phyloP scores from a whole-genome alignment of 1,140 invertebrate genomes.

The Archegozetes longisetosus region DNA sequence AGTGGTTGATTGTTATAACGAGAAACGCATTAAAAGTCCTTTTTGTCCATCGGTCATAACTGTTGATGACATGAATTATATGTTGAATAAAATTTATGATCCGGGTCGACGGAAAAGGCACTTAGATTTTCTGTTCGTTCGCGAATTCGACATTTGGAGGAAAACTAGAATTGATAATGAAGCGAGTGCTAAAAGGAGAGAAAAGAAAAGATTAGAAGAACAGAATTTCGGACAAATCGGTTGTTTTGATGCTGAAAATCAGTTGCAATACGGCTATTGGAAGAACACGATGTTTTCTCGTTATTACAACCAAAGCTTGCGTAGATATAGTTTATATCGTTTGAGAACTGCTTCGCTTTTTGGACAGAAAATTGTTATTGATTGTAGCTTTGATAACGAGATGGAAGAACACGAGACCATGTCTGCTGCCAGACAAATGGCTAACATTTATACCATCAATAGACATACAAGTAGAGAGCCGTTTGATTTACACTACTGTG shows the following conservation, averaged over 20 bases:
- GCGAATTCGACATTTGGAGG: conserved; percentile 5
- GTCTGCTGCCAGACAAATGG: not conserved
- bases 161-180: not conserved
- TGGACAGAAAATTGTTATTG: conserved; percentile 8
- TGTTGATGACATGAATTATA: conserved; percentile 4
- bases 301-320: not conserved
- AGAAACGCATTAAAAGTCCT: not conserved
- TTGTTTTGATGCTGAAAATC: not conserved
- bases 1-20: not conserved
- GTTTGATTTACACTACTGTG: not conserved
- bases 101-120: not conserved
- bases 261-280: conserved; percentile 9
- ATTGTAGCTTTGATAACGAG: conserved; percentile 1
- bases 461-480: not conserved
- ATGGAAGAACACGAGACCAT: conserved; percentile 10
- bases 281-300: conserved; percentile 1
- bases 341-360: not conserved
- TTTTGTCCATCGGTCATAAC: not conserved
- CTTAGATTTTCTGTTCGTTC: conserved; percentile 8
- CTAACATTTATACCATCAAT: conserved; percentile 2
- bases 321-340: not conserved
- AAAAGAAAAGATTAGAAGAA: not conserved
- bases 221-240: conserved; percentile 4
- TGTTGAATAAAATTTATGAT: not conserved
- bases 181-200: not conserved